Base-by-base conservation (phyloP, 2,113 vertebrate species). In the Serilophus lunatus region DNA sequence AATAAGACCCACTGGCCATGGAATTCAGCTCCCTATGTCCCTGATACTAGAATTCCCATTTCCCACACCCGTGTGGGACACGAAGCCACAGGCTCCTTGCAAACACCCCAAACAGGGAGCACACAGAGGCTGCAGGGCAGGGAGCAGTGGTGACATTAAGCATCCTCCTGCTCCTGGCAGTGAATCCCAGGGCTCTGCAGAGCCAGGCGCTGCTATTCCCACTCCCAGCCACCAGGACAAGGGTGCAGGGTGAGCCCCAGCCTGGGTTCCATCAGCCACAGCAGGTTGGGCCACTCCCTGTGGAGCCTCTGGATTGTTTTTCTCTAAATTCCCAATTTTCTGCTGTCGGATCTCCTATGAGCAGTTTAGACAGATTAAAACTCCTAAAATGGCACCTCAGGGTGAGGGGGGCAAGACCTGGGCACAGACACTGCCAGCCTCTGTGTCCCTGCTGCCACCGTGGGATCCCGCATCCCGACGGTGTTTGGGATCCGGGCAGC, bases 401-500 rank as follows among this genome's bases (percentile, higher is more conserved):
- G 57, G 47, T 2, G 17, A 7, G 1, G 31, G 44, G 61, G 71
- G 16, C 13, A 23, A 1, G 0, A 10, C 6, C 3, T 0, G 5
- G 42, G 50, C 4, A 2, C 18, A 1, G 15, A 1, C 50, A 40
- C 26, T 10, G 24, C 50, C 83, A 19, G 16, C 33, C 47, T 2
- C 50, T 24, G 4, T 3, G 1, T 25, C 65, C 19, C 49, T 1
- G 6, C 56, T 15, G 45, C 25, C 49, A 2, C 7, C 2, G 0
- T 2, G 0, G 14, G 36, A 23, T 75, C 45, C 23, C 6, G 0
- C 13, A 44, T 51, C 42, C 74, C 36, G 0, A 3, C 1, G 11
- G 5, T 0, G 3, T 5, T 50, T 0, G 72, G 78, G 12, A n/a
- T 38, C 0, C 3, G 50, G 53, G 29, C 50, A 16, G 6, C 40